Evolutionary conservation across 1,140 invertebrate genomes (phyloP).

Genomic region (Pogonognathellus flavescens): DNA sequence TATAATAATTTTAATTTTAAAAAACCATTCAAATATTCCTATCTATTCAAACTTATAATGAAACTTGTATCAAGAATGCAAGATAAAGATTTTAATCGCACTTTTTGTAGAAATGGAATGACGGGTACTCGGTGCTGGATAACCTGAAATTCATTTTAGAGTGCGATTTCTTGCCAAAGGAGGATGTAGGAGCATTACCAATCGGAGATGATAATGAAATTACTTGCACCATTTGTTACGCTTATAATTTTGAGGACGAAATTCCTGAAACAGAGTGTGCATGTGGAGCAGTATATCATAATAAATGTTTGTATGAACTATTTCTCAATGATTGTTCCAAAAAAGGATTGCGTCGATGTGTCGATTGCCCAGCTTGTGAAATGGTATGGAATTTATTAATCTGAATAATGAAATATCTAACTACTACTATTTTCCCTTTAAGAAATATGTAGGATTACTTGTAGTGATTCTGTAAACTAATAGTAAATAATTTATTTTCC

Average conservation of each 20-base stretch:
- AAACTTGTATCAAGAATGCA: too few relatives aligned
- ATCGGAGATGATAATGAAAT: background rate
- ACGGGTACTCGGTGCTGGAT: background rate
- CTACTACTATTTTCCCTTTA: background rate
- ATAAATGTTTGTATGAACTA: conserved; percentile 57
- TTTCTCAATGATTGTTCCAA: conserved; percentile 46
- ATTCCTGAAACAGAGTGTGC: conserved; percentile 53
- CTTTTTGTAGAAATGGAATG: conserved; percentile 56
- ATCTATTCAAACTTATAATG: too few relatives aligned
- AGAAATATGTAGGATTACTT: background rate
- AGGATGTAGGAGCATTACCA: background rate
- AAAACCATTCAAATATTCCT: too few relatives aligned
- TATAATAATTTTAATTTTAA: too few relatives aligned
- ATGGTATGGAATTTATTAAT: conserved; percentile 26
- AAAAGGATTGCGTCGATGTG: conserved; percentile 16
- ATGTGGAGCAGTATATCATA: conserved; percentile 55
- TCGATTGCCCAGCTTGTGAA: conserved; percentile 59
- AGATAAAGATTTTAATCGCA: too few relatives aligned
- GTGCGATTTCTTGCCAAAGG: conserved; percentile 42
- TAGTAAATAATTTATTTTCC: background rate
- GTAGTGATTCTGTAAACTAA: background rate
- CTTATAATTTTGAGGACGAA: conserved; percentile 55
- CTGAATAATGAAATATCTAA: background rate
- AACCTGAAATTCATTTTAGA: conserved; percentile 54
- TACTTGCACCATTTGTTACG: conserved; percentile 57